Base-by-base conservation (phyloP, 1,140 invertebrate genomes). In the Platyura marginata region DNA sequence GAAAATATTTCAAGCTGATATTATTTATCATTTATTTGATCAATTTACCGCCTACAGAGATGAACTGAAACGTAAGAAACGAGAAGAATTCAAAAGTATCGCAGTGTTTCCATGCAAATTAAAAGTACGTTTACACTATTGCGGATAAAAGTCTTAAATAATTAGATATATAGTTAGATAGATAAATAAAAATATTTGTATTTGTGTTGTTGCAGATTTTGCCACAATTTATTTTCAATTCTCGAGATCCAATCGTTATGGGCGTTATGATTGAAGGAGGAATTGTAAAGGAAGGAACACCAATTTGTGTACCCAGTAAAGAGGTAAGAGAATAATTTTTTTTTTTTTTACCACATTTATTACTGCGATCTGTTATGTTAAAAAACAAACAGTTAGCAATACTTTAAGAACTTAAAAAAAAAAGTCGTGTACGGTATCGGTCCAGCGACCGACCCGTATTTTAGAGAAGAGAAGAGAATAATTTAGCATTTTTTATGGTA, bases 11-110 rank as follows among this genome's bases (percentile, higher is more conserved):
- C 84, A 93, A 44, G 96, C 96, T 2, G 94, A 99, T 63, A 99
- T 99, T 59, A 99, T 99, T 55, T 99, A 99, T 67, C 96, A 99
- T 70, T 67, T 99, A 45, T 97, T 98, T 66, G 95, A 99, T 64
- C 85, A 86, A 59, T 99, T 99, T 67, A 93, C 80, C 47, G 81
- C 82, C 15, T 97, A 93, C 62, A 71, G 89, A 42, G 91, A 97
- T 41, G 90, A 98, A 50, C 65, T 97, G n/a, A 91, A 85, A 56
- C 75, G 81, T 53, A 81, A 81, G 59, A 95, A 93, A 57, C 75
- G 92, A 11, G 89, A 96, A 49, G 88, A 98, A 59, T 85, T 91
- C 66, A 94, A 94, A 59, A 78, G 88, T 52, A 79, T 97, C 44
- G 96, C 95, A 11, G 92, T 99, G 18, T 99, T 98, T 66, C 96